Percentiles rank a stretch among this genome's conserved stretches.
These are phyloP conservation scores for Chaetodon trifasciatus DNA, from an alignment of 2,797 vertebrate genomes.

Conservation along the genomic window DNA sequence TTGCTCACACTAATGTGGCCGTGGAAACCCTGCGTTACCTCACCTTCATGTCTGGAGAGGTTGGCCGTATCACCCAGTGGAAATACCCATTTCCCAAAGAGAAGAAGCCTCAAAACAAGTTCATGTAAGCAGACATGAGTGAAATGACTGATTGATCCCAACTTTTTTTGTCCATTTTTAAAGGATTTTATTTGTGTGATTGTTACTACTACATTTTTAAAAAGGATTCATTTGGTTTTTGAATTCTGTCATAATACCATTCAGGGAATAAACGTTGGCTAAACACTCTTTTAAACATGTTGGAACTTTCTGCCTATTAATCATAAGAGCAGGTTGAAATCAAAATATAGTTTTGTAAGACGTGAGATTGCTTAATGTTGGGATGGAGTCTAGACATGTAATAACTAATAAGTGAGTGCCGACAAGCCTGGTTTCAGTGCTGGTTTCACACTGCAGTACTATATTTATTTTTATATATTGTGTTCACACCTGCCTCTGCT, in stretches of 20 bases:
- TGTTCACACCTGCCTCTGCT: conserved; percentile 51
- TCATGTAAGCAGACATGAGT: conserved; percentile 87
- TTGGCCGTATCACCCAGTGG: conserved; percentile 98
- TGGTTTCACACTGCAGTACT: conserved; percentile 33
- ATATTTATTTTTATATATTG: conserved; percentile 37
- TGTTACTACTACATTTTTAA: neutral
- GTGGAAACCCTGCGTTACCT: conserved; percentile 97
- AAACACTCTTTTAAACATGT: conserved; percentile 27
- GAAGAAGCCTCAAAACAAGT: conserved; percentile 95
- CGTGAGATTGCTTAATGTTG: conserved; percentile 38
- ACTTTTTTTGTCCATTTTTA: neutral
- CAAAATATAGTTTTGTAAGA: conserved; percentile 6
- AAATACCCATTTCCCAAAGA: conserved; percentile 97
- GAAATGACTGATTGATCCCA: neutral
- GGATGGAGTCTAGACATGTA: conserved; percentile 38
- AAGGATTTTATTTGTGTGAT: neutral
- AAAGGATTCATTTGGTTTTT: neutral
- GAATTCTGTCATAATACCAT: neutral
- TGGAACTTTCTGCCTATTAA: conserved; percentile 21
- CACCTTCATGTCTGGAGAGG: conserved; percentile 97
- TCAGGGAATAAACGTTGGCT: conserved; percentile 6
- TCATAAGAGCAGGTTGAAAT: neutral
- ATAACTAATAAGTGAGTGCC: conserved; percentile 9
- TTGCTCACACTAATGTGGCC: conserved; percentile 94
- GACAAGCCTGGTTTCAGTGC: conserved; percentile 20